phyloP scores from a whole-genome alignment of 2,797 vertebrate species.

The Fundulus diaphanus region DNA sequence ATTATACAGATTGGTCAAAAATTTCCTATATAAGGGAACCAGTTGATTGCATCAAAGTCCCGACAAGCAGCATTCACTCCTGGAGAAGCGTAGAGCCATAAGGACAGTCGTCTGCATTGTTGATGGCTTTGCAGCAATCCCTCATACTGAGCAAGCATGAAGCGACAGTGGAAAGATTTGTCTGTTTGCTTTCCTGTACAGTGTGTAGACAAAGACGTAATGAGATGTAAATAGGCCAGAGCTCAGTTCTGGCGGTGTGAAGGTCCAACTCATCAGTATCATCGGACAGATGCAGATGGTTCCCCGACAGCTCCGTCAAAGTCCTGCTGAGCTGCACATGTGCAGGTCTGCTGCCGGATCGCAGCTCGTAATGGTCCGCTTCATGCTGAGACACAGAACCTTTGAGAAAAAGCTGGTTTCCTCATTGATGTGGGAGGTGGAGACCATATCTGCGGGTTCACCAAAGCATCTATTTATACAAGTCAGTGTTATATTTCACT shows the following conservation, averaged over 20 bases:
- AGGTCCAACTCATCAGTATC: slow-evolving; percentile 40
- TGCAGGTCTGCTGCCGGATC: slow-evolving; percentile 19
- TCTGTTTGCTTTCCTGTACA: not conserved
- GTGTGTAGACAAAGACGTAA: slow-evolving; percentile 10
- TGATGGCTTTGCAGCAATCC: too few species aligned
- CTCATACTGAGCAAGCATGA: too few species aligned
- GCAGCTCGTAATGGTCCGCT: not conserved
- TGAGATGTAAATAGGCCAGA: slow-evolving; percentile 50
- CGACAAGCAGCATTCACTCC: too few species aligned
- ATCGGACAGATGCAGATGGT: slow-evolving; percentile 47
- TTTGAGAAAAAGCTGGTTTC: too few species aligned
- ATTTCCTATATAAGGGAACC: too few species aligned
- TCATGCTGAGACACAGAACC: not conserved
- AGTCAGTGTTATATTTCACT: not conserved
- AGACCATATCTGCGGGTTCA: not conserved
- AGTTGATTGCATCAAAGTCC: too few species aligned
- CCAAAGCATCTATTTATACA: too few species aligned
- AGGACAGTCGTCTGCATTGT: too few species aligned
- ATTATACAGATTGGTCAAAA: too few species aligned
- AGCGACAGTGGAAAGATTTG: too few species aligned
- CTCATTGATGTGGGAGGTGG: not conserved
- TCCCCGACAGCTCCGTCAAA: slow-evolving; percentile 44
- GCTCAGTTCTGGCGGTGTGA: slow-evolving; percentile 1
- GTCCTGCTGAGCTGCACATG: slow-evolving; percentile 22
- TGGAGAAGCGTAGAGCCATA: too few species aligned